A percentile compares a stretch with the other conserved stretches of the same genome.
Conservation (phyloP, 2,113 vertebrate genomes). For the Microtus richardsoni region DNA sequence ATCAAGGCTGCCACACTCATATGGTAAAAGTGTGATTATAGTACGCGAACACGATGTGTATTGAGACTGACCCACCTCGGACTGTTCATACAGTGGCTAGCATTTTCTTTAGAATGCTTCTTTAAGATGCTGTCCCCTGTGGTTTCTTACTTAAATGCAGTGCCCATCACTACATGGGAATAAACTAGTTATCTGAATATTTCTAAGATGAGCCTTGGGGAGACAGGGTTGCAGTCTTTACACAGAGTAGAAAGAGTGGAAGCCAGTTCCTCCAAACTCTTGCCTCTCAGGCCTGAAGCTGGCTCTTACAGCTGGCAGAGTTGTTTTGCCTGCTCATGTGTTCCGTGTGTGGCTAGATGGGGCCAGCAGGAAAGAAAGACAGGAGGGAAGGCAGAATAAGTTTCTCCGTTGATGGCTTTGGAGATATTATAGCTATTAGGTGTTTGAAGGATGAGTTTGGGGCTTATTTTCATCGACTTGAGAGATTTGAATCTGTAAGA, state of each 20-base stretch:
- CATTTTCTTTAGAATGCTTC: neutral
- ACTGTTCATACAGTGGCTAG: neutral
- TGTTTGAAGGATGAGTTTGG: neutral
- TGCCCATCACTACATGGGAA: neutral
- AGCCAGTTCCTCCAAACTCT: neutral
- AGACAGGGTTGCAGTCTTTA: neutral
- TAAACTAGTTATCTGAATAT: neutral
- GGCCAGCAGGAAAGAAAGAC: neutral
- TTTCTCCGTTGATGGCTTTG: neutral
- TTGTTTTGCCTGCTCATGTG: neutral
- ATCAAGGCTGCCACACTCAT: neutral
- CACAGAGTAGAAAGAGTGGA: neutral
- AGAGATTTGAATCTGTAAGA: neutral
- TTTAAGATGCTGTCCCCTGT: neutral
- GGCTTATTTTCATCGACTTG: neutral
- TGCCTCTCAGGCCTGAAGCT: neutral
- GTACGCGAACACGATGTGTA: neutral
- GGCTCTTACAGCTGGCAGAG: neutral
- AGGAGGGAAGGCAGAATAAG: neutral
- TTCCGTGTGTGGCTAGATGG: neutral
- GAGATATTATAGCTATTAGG: no score
- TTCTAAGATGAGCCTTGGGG: neutral
- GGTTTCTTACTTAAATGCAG: neutral
- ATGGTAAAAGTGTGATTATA: neutral
- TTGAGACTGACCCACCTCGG: neutral